Percentiles rank a stretch among this genome's conserved stretches.
Evolutionary conservation across 2,797 vertebrate genomes (phyloP).

Genomic region (Hylomyscus alleni): DNA sequence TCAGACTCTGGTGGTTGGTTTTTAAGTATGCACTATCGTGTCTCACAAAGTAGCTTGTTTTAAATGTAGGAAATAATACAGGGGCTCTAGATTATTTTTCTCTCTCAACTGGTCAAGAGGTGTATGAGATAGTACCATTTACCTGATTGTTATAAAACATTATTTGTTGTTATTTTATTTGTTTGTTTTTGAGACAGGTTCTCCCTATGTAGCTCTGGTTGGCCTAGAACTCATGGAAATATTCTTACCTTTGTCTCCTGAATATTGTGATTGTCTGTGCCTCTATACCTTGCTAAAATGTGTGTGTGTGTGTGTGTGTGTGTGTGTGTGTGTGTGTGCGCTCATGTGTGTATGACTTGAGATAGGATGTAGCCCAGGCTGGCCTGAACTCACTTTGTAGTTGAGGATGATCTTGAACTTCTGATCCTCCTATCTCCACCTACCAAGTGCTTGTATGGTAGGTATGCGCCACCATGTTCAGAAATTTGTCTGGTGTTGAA

Average conservation of each 20-base stretch:
- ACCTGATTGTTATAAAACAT: not conserved
- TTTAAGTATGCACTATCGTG: not conserved
- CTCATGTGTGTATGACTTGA: no score
- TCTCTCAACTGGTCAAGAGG: not conserved
- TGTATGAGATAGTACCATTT: not conserved
- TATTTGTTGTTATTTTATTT: not conserved
- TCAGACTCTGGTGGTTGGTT: not conserved
- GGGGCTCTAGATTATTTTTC: no score
- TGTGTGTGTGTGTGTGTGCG: no score
- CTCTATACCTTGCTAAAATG: not conserved
- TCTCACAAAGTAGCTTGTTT: slow-evolving; percentile 18
- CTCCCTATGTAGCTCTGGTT: not conserved
- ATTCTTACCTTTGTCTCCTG: not conserved
- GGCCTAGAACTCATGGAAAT: not conserved
- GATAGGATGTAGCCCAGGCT: not conserved
- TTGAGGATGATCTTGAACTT: not conserved
- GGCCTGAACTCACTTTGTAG: no score
- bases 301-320: no score
- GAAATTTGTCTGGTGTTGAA: not conserved
- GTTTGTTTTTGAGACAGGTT: not conserved
- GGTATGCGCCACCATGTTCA: not conserved
- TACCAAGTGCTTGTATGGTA: not conserved
- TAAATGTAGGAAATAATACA: not conserved
- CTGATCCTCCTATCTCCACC: not conserved
- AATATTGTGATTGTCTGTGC: not conserved